These are phyloP conservation scores for Sphaeridia pumilis DNA, from an alignment of 2,888 invertebrate genomes.

Conservation along the genomic window DNA sequence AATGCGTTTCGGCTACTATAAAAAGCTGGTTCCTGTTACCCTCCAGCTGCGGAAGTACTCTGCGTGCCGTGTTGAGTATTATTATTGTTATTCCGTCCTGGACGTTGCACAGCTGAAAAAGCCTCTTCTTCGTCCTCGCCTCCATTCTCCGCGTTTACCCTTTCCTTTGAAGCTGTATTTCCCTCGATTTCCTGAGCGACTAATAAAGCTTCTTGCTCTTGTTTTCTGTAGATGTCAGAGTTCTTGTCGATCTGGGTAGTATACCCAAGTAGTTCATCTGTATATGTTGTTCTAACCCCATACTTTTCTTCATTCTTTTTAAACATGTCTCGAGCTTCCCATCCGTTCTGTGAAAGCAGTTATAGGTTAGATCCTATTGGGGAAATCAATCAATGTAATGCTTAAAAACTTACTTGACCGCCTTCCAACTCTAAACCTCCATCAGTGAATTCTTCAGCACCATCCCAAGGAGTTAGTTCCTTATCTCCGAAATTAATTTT, in stretches of 20 bases:
- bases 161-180: constrained; percentile 65
- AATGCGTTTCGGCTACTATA: too few species aligned
- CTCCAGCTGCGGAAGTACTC: constrained; percentile 11
- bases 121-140: constrained; percentile 64
- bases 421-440: constrained; percentile 23
- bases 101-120: constrained; percentile 72
- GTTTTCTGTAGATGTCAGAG: constrained; percentile 68
- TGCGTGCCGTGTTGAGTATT: too few species aligned
- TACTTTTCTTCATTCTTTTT: constrained; percentile 80
- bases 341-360: constrained; percentile 57
- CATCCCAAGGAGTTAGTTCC: constrained; percentile 84
- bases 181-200: constrained; percentile 89
- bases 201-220: constrained; percentile 74
- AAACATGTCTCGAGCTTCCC: constrained; percentile 97
- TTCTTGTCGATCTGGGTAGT: constrained; percentile 74
- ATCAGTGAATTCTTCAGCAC: constrained; percentile 23
- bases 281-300: constrained; percentile 85
- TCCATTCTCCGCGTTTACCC: constrained; percentile 78
- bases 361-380: too few species aligned
- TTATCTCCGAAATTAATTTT: constrained; percentile 59
- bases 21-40: too few species aligned
- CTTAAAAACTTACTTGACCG: constrained; percentile 40
- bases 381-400: too few species aligned
- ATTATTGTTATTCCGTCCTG: constrained; percentile 38
- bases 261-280: constrained; percentile 78